phyloP scores from a whole-genome alignment of 2,888 invertebrate genomes.

The Norana najaformis region DNA sequence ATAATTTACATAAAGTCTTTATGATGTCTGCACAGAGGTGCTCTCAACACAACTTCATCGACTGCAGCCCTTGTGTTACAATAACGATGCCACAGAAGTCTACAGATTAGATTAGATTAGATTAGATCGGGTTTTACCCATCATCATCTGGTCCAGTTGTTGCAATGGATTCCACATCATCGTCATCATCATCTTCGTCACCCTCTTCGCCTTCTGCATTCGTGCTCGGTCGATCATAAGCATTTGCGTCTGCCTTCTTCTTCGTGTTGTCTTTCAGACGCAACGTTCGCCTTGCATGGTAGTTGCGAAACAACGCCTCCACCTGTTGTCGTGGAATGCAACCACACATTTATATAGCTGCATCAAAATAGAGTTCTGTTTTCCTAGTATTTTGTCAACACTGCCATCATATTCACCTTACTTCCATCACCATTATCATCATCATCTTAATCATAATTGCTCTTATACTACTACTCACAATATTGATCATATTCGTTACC shows the following conservation, averaged over 20 bases:
- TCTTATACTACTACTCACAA: not conserved
- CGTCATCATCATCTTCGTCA: conserved; percentile 42
- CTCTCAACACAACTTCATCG: too few relatives aligned
- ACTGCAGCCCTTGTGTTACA: too few relatives aligned
- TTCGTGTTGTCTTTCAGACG: conserved; percentile 46
- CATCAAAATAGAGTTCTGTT: too few relatives aligned
- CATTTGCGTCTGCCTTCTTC: conserved; percentile 33
- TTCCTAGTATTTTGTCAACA: too few relatives aligned
- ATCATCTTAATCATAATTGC: not conserved
- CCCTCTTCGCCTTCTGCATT: conserved; percentile 29
- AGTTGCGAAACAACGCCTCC: conserved; percentile 60
- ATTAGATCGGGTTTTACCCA: too few relatives aligned
- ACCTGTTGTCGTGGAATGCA: conserved; percentile 53
- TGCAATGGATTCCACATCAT: conserved; percentile 34
- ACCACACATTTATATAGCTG: not conserved
- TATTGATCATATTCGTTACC: too few relatives aligned
- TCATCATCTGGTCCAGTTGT: not conserved
- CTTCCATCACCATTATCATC: not conserved
- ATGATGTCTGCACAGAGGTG: too few relatives aligned
- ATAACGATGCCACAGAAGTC: too few relatives aligned
- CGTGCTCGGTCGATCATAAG: conserved; percentile 36
- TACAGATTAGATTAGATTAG: too few relatives aligned
- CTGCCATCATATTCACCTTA: too few relatives aligned
- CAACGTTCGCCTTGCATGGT: conserved; percentile 56
- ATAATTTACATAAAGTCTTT: too few relatives aligned